Evolutionary conservation across 2,888 invertebrate genomes (phyloP).

Genomic region (Chrysina gloriosa): DNA sequence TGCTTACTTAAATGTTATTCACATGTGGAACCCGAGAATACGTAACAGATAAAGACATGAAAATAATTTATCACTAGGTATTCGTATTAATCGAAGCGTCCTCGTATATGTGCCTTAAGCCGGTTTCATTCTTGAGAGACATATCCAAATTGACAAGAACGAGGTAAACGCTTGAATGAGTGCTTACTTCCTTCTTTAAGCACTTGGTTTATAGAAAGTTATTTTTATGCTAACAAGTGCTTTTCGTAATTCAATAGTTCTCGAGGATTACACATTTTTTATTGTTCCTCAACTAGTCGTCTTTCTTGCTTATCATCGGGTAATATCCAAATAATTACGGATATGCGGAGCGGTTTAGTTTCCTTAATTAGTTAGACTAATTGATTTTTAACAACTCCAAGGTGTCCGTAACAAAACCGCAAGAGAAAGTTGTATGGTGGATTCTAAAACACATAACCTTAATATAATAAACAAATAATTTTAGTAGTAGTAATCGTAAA

Average conservation of each 20-base stretch:
- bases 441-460: neutral
- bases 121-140: too few species aligned
- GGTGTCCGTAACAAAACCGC: neutral
- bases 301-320: too few species aligned
- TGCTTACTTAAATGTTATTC: neutral
- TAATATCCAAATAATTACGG: too few species aligned
- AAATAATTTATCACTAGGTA: neutral
- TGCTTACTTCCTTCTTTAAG: neutral
- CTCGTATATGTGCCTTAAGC: neutral
- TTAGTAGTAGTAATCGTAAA: too few species aligned
- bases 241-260: neutral
- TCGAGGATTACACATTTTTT: neutral
- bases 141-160: neutral
- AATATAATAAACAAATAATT: neutral
- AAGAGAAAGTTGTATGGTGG: slow-evolving; percentile 9
- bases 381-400: slow-evolving; percentile 22
- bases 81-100: neutral
- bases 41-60: neutral
- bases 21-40: neutral
- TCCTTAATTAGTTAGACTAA: slow-evolving; percentile 5
- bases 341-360: too few species aligned
- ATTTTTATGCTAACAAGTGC: neutral
- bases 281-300: too few species aligned
- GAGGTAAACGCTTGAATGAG: neutral
- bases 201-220: neutral